Evolutionary conservation across 2,113 vertebrate species (phyloP).

Genomic region (Psilopogon haemacephalus): DNA sequence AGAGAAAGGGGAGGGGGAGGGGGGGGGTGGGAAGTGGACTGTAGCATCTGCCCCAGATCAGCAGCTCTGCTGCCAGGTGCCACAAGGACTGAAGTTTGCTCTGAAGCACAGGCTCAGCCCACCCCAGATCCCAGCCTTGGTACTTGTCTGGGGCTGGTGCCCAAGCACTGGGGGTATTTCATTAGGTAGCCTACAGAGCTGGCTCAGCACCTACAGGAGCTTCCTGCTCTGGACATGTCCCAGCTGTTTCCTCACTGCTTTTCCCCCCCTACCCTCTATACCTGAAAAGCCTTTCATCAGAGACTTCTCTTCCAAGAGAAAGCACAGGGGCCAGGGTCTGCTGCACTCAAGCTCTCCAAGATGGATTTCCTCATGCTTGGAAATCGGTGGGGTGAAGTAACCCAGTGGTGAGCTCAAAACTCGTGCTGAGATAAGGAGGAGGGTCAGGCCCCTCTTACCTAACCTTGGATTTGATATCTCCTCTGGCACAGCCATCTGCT

Average conservation of each 20-base stretch:
- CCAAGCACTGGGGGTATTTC: not conserved
- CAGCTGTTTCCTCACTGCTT: not conserved
- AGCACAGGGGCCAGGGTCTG: not conserved
- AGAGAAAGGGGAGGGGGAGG: not conserved
- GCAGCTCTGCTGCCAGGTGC: not conserved
- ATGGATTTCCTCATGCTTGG: constrained; percentile 14
- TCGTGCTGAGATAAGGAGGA: not conserved
- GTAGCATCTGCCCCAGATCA: not conserved
- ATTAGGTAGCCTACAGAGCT: not conserved
- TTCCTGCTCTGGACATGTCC: not conserved
- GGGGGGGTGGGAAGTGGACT: too few relatives aligned
- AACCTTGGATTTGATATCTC: not conserved
- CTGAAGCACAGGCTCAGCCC: not conserved
- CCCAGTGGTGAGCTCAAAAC: constrained; percentile 8
- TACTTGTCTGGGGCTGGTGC: not conserved
- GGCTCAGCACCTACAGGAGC: rapidly evolving
- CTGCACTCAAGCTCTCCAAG: not conserved
- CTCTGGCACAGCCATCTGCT: not conserved
- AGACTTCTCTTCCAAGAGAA: constrained; percentile 9
- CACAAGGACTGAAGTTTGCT: not conserved
- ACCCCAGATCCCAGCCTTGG: not conserved
- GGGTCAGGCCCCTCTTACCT: not conserved
- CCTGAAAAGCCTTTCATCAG: constrained; percentile 13
- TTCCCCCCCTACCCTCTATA: not conserved
- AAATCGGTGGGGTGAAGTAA: not conserved